Base-by-base conservation (phyloP, 2,888 invertebrate species). In the Boloria euphrosyne region DNA sequence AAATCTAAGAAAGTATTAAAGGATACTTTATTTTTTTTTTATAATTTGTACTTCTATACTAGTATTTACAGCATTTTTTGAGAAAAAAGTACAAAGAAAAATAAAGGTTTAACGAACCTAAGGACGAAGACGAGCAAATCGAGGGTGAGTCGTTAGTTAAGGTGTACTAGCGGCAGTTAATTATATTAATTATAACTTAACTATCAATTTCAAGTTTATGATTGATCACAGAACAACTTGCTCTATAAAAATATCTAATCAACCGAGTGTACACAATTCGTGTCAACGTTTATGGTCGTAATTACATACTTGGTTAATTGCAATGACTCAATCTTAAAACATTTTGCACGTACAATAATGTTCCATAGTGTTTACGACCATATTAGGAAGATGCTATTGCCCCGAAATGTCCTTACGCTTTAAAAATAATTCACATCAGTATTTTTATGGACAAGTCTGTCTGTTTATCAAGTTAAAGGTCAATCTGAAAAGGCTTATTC, bases 321-420 rank as follows among this genome's bases (percentile, higher is more conserved):
- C 58, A 18, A 59, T 65, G 65, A 65, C 65, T 65, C 65, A 65
- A 58, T 65, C 38, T 52, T 46, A 22, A 57, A 57, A 46, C 22
- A 57, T 57, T 16, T 57, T 22, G 55, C 31, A 10, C 31, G 53
- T 57, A 57, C 57, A 57, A 46, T 55, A 27, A 22, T 51, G 14
- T 13, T 14, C 22, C 1, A 22, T 27, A 46, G 44, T 22, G 22
- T 57, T 57, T 18, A 57, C n/a, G 44, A 27, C 46, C 27, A 1
- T 57, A 46, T 57, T 13, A n/a, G 4, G 55, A 46, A 16, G n/a
- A 57, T 44, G 46, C 46, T 46, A 57, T 5, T 13, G 46, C 13
- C 44, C 57, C 16, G n/a, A 57, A 16, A 46, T 5, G 38, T 10
- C n/a, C 16, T 38, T 38, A 10, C 7, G 31, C 31, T 38, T 38